Conservation (phyloP, 2,113 vertebrate species). For the Notarius lentiginosus region DNA sequence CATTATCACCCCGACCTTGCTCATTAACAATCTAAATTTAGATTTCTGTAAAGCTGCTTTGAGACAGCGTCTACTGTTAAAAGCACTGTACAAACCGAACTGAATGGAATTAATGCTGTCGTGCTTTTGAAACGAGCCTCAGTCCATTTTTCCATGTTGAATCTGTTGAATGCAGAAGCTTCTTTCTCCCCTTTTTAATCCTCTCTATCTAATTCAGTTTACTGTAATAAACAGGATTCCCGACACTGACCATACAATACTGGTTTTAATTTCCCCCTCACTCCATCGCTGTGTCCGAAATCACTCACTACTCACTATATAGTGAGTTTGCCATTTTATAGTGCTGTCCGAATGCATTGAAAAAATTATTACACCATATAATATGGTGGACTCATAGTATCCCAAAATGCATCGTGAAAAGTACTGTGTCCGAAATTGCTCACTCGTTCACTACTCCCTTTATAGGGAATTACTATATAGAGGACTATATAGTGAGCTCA, state of each 20-base stretch:
- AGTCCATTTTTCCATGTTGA: neutral
- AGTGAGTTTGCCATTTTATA: no score
- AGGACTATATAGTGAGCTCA: no score
- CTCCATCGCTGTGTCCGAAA: neutral
- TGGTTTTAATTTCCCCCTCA: neutral
- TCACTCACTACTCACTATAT: no score
- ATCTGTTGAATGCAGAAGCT: neutral
- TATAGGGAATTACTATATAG: no score
- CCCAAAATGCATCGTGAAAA: no score
- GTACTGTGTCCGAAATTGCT: no score
- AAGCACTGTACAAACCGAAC: neutral
- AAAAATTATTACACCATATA: no score
- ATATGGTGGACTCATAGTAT: no score
- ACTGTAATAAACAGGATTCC: neutral
- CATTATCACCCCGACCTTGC: neutral
- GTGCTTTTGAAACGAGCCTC: neutral
- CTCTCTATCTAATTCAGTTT: neutral
- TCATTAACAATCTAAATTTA: neutral
- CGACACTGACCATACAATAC: neutral
- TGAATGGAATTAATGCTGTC: neutral
- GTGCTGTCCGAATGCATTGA: no score
- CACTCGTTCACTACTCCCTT: no score
- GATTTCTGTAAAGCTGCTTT: constrained; percentile 3
- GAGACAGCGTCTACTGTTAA: neutral
- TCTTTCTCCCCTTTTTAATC: neutral